Evolutionary conservation across 2,113 vertebrate genomes (phyloP), one percentile per base, ranked within the genome.

Genomic region (Megaleporinus macrocephalus): DNA sequence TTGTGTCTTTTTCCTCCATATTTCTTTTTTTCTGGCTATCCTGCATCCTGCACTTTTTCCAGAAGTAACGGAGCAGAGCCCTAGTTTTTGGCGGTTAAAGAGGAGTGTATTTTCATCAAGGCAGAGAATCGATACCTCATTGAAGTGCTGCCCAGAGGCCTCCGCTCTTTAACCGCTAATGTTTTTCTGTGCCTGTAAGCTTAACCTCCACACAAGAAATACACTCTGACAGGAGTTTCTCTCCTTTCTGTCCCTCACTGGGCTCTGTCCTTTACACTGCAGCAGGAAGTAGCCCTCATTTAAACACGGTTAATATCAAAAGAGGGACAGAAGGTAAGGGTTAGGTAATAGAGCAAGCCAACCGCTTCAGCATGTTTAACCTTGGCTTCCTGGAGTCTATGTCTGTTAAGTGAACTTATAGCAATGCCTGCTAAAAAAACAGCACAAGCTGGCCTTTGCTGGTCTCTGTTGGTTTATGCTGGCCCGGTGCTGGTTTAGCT

Each of bases 211-310:
- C 20, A 71, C 79, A 84, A 72, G 74, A 89, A 90, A 91, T 87
- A 80, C 76, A 82, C 88, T 89, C 87, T 88, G 89, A 91, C 87
- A 90, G 86, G 71, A 77, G 86, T 76, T 70, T 73, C 22, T 71
- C 27, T 41, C 65, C 24, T 81, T 81, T 80, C 12, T 51, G 68
- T 71, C 41, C 61, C 65, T 65, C 65, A 47, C 51, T 29, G 76
- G 53, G 27, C 53, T 53, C 61, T 68, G 78, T 80, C 84, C 73
- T 86, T 84, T 73, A 80, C 59, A 84, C 82, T 0, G 4, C 41
- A 73, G 74, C 49, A 61, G 41, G 18, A 88, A 76, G 81, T 70
- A 82, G 84, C 27, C 73, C 81, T 69, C 76, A 72, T 29, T 85
- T 59, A 41, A 29, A n/a, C 80, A 55, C 55, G 73, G 80, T 55